Evolutionary conservation across 2,888 invertebrate species (phyloP).

Genomic region (Pocota personata): DNA sequence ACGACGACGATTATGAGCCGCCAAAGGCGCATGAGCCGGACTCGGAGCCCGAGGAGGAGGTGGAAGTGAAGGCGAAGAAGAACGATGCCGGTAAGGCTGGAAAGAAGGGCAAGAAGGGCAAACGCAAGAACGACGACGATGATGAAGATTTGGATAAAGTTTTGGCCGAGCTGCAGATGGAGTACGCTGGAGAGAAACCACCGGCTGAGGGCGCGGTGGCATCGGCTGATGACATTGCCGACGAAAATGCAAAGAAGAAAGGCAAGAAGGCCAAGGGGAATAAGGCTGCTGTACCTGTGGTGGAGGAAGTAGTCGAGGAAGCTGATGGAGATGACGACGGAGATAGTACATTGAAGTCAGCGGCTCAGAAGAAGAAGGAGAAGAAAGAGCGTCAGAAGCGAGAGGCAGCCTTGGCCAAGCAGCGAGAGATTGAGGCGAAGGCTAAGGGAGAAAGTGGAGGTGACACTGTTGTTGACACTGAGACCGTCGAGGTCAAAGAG

Average conservation of each 20-base stretch:
- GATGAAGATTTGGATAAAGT: slow-evolving; percentile 91
- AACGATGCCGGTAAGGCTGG: slow-evolving; percentile 83
- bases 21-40: slow-evolving; percentile 75
- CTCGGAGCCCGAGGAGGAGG: slow-evolving; percentile 83
- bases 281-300: slow-evolving; percentile 76
- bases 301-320: slow-evolving; percentile 78
- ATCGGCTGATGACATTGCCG: slow-evolving; percentile 80
- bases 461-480: slow-evolving; percentile 75
- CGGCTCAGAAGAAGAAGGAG: slow-evolving; percentile 95
- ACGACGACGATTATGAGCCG: slow-evolving; percentile 78
- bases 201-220: slow-evolving; percentile 81
- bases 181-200: slow-evolving; percentile 89
- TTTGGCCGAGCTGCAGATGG: slow-evolving; percentile 89
- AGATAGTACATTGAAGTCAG: slow-evolving; percentile 88
- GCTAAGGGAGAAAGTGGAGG: slow-evolving; percentile 74
- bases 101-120: slow-evolving; percentile 89
- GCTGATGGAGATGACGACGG: slow-evolving; percentile 83
- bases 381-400: slow-evolving; percentile 93
- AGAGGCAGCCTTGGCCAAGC: slow-evolving; percentile 84
- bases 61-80: slow-evolving; percentile 83
- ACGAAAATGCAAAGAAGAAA: slow-evolving; percentile 79
- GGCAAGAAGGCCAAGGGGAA: slow-evolving; percentile 76
- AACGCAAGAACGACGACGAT: slow-evolving; percentile 90
- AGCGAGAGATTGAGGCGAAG: slow-evolving; percentile 77
- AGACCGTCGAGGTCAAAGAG: slow-evolving; percentile 76